Base-by-base conservation (phyloP, 2,113 vertebrate genomes). In the Oreochromis tanganicae region DNA sequence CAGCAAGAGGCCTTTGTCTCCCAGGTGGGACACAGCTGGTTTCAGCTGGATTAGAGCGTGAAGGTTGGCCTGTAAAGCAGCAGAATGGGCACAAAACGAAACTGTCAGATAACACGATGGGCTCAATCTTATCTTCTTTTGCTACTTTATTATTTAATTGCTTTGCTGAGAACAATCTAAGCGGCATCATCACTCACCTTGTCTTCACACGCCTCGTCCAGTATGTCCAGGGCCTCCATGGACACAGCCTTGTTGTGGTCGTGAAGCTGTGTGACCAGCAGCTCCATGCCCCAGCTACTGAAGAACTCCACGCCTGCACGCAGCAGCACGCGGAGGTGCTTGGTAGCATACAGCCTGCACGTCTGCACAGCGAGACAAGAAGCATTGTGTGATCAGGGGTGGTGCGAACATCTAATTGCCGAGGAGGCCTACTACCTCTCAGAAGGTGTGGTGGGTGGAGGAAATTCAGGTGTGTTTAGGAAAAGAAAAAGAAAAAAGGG, bases 141-240 rank as follows among this genome's bases (percentile, higher is more conserved):
- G 3, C 27, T 32, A 50, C 46, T 29, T 32, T 50, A 50, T 78
- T 78, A 50, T 78, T 78, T 50, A 48, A 78, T 32, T 78, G 16
- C 71, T 36, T 48, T 83, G n/a, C 9, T 43, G 55, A 80, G 41
- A 36, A 24, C 68, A 61, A 34, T 27, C 3, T 14, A 63, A 19
- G 66, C 9, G 4, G 9, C 34, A 4, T 85, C 80, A 73, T 24
- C 9, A 10, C 16, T 96, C 73, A 99, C 99, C 97, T 99, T 99
- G 94, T 99, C 99, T 96, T 99, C 99, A 91, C 99, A 99, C 2
- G 99, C 98, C 93, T 99, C 99, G 92, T 99, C 98, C 54, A 99
- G 96, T 87, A 99, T 98, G 96, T 99, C 98, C 93, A 99, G 96
- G 32, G 99, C 98, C 95, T 99, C 98, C 50, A 98, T 97, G 89